phyloP scores from a whole-genome alignment of 2,888 invertebrate genomes.

The Plebejus anna region DNA sequence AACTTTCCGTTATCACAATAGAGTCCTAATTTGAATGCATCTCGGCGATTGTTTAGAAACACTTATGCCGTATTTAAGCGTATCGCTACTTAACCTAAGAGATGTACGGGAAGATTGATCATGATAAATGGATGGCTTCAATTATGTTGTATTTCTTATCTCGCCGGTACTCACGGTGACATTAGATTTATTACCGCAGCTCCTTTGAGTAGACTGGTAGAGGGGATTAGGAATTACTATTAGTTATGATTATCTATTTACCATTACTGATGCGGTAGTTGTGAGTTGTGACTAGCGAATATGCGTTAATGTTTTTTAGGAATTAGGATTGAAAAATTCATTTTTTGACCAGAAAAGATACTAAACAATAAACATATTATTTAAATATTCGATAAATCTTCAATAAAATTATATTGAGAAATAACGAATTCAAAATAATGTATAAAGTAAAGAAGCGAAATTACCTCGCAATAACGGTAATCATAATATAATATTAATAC shows the following conservation, averaged over 20 bases:
- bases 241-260: background rate
- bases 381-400: no score
- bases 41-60: slow-evolving; percentile 27
- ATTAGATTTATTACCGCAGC: slow-evolving; percentile 26
- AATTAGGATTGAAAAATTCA: no score
- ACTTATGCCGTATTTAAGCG: slow-evolving; percentile 31
- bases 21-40: background rate
- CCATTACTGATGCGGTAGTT: background rate
- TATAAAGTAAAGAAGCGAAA: background rate
- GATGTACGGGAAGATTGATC: slow-evolving; percentile 35
- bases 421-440: no score
- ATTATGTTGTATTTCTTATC: slow-evolving; percentile 36
- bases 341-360: no score
- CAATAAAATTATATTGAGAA: no score
- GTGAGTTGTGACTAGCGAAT: no score
- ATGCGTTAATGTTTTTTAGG: no score
- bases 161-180: slow-evolving; percentile 29
- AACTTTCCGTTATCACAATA: background rate
- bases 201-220: slow-evolving; percentile 25
- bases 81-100: slow-evolving; percentile 33
- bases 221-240: slow-evolving; percentile 23
- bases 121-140: slow-evolving; percentile 37
- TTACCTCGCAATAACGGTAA: background rate
- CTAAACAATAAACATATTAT: no score
- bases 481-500: no score